These are phyloP conservation scores for Crotalus adamanteus DNA, from an alignment of 2,797 vertebrate species.

Conservation along the genomic window DNA sequence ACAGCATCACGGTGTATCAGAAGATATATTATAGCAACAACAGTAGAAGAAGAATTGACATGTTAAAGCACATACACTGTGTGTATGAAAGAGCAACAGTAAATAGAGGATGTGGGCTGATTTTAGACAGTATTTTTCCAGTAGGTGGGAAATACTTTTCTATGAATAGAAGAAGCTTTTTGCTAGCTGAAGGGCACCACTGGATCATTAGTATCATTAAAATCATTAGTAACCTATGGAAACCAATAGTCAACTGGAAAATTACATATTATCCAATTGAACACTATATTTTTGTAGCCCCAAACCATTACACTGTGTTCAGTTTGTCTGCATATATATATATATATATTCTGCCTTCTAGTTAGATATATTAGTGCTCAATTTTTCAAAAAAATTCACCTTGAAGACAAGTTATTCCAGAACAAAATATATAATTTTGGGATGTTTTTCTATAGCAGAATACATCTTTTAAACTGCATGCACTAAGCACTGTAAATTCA, in stretches of 20 bases:
- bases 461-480: slow-evolving; percentile 41
- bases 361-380: slow-evolving; percentile 16
- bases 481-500: slow-evolving; percentile 33
- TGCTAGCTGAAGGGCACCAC: not conserved
- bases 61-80: not conserved
- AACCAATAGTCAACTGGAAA: not conserved
- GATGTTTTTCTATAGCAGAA: slow-evolving; percentile 37
- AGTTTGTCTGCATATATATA: not conserved
- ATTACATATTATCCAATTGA: not conserved
- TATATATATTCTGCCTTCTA: slow-evolving; percentile 25
- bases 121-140: not conserved
- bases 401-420: slow-evolving; percentile 42
- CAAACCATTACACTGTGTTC: not conserved
- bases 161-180: not conserved
- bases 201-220: not conserved
- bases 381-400: slow-evolving; percentile 44
- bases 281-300: not conserved
- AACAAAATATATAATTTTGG: slow-evolving; percentile 26
- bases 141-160: not conserved
- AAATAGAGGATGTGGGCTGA: not conserved
- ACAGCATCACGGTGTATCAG: not conserved
- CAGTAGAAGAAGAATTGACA: not conserved
- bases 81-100: not conserved
- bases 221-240: not conserved
- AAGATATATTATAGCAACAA: not conserved